A percentile compares a stretch with the other conserved stretches of the same genome.
Conservation (phyloP, 2,888 invertebrate genomes). For the Drosophila niveifrons region DNA sequence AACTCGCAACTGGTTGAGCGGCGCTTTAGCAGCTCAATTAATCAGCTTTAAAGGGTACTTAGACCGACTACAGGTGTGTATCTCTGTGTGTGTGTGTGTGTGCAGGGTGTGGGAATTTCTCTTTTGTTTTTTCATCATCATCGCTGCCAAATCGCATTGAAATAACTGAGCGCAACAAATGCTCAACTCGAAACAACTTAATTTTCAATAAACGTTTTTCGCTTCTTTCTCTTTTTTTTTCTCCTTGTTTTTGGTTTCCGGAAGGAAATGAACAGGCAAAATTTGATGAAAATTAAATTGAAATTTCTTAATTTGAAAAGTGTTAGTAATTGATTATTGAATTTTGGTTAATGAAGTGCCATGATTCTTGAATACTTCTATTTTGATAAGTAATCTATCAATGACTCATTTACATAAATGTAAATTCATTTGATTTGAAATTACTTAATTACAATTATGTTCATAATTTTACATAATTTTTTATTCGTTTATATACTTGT, state of each 20-base stretch:
- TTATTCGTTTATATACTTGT: too few species aligned
- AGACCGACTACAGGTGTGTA: slow-evolving; percentile 57
- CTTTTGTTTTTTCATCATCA: neutral
- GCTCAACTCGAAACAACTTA: slow-evolving; percentile 28
- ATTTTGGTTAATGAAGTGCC: neutral
- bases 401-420: too few species aligned
- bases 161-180: slow-evolving; percentile 22
- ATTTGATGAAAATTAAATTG: neutral
- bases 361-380: too few species aligned
- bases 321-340: neutral
- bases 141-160: neutral
- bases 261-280: neutral
- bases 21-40: slow-evolving; percentile 74
- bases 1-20: slow-evolving; percentile 47
- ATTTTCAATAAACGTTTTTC: slow-evolving; percentile 25
- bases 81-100: too few species aligned
- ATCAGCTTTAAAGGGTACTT: slow-evolving; percentile 64
- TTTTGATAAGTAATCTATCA: too few species aligned
- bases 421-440: too few species aligned
- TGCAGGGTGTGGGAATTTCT: slow-evolving; percentile 55
- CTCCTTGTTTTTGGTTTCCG: neutral
- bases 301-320: neutral
- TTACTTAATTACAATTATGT: too few species aligned
- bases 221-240: neutral
- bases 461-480: too few species aligned